A percentile compares a stretch with the other conserved stretches of the same genome.
These are phyloP conservation scores for Ornithorhynchus anatinus DNA, from an alignment of 2,113 vertebrate genomes.

Conservation along the genomic window DNA sequence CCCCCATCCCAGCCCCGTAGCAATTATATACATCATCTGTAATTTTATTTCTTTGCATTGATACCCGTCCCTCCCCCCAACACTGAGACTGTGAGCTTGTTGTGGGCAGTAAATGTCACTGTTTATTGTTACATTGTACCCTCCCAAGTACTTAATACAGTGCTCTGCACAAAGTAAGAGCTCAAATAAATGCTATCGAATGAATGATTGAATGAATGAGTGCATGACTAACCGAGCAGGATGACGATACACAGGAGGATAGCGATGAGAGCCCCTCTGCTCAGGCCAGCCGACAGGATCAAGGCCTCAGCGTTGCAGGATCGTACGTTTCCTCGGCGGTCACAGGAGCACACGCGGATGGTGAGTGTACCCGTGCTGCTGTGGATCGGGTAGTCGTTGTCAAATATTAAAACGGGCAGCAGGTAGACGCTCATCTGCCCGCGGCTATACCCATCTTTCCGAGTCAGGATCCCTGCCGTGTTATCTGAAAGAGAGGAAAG, in stretches of 20 bases:
- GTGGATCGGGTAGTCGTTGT: slow-evolving; percentile 79
- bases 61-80: too few species aligned
- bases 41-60: too few species aligned
- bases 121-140: too few species aligned
- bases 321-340: slow-evolving; percentile 73
- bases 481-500: slow-evolving; percentile 65
- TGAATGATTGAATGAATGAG: too few species aligned
- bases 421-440: slow-evolving; percentile 73
- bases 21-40: too few species aligned
- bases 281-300: slow-evolving; percentile 73
- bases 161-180: too few species aligned
- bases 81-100: too few species aligned
- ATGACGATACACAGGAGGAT: slow-evolving; percentile 78
- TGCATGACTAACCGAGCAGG: slow-evolving; percentile 59
- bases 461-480: slow-evolving; percentile 78
- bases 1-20: too few species aligned
- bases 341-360: slow-evolving; percentile 75
- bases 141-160: too few species aligned
- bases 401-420: slow-evolving; percentile 77
- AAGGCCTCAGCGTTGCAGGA: slow-evolving; percentile 74
- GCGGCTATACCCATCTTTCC: slow-evolving; percentile 75
- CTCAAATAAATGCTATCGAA: too few species aligned
- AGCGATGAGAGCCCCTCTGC: slow-evolving; percentile 75
- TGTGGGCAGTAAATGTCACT: too few species aligned
- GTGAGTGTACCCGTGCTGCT: slow-evolving; percentile 79